Evolutionary conservation across 2,113 vertebrate species (phyloP), one percentile per base, ranked within the genome.

Genomic region (Ageneiosus marmoratus): DNA sequence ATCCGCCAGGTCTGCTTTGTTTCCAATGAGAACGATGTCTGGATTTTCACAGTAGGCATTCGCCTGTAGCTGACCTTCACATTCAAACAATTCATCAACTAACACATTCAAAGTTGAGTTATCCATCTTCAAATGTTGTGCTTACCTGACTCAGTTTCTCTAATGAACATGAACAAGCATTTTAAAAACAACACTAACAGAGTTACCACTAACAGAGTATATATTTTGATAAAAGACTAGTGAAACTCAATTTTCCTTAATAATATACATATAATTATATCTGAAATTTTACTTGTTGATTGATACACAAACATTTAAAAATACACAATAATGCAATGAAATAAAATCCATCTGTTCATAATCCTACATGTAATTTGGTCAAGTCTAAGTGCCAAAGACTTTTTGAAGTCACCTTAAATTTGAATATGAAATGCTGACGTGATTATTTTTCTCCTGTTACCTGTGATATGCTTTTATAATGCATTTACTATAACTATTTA

Each of bases 1-100:
- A 88, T 99, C 96, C 1, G 93, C 88, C 83, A 99, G 93, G 89
- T 98, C 97, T 0, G 95, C 96, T 88, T 98, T 98, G 91, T 98
- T 98, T 58, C 97, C 97, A 22, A 98, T 95, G 91, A 98, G 91
- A 86, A 98, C 96, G 10, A 98, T 97, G 76, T 98, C 97, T 55
- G 97, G 97, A 88, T 95, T 98, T 94, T 98, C 97, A 89, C 97
- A 98, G 89, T 98, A 98, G 0, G 97, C 97, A 24, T 98, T 98
- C 69, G 97, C 96, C 95, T 98, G 97, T 16, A 98, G 94, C 88
- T 98, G 97, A 86, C 96, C 94, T 95, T 87, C 62, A 87, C 70
- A 63, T 55, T 77, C 27, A 79, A 72, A 51, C 3, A 74, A 81
- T 56, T 48, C 34, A 75, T 5, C 5, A 46, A 34, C 20, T n/a